Conservation (phyloP, 2,888 invertebrate genomes). For the Drosophila incognita region DNA sequence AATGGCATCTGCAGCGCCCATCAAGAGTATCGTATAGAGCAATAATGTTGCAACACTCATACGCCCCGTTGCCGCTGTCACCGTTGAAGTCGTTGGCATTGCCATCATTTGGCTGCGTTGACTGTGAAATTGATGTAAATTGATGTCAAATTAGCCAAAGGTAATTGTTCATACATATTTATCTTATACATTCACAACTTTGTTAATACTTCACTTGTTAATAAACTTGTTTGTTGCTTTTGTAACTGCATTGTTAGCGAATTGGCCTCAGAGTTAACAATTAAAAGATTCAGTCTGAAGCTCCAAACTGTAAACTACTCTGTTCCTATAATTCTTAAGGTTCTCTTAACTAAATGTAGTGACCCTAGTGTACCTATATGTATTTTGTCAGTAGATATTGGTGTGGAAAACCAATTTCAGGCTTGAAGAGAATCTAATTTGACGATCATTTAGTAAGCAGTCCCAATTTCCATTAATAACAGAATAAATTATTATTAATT, state of each 20-base stretch:
- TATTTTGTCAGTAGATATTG: neutral
- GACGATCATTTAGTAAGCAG: neutral
- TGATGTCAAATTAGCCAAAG: slow-evolving; percentile 46
- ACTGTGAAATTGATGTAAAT: slow-evolving; percentile 54
- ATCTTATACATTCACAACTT: neutral
- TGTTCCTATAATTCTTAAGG: neutral
- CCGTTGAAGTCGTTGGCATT: slow-evolving; percentile 33
- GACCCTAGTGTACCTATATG: neutral
- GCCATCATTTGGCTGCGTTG: slow-evolving; percentile 49
- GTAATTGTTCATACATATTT: slow-evolving; percentile 31
- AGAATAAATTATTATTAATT: neutral
- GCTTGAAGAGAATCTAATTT: neutral
- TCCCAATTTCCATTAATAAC: neutral
- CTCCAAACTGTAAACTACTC: neutral
- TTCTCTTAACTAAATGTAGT: too few species aligned
- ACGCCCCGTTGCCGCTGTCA: slow-evolving; percentile 26
- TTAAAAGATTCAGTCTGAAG: neutral
- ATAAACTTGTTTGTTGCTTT: neutral
- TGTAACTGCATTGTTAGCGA: neutral
- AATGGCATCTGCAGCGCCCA: slow-evolving; percentile 35
- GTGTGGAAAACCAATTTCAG: neutral
- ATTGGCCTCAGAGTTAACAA: neutral
- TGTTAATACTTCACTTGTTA: neutral
- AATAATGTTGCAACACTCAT: slow-evolving; percentile 36
- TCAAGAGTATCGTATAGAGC: slow-evolving; percentile 27